Evolutionary conservation across 2,113 vertebrate species (phyloP), one percentile per base, ranked within the genome.

Genomic region (Uria aalge): DNA sequence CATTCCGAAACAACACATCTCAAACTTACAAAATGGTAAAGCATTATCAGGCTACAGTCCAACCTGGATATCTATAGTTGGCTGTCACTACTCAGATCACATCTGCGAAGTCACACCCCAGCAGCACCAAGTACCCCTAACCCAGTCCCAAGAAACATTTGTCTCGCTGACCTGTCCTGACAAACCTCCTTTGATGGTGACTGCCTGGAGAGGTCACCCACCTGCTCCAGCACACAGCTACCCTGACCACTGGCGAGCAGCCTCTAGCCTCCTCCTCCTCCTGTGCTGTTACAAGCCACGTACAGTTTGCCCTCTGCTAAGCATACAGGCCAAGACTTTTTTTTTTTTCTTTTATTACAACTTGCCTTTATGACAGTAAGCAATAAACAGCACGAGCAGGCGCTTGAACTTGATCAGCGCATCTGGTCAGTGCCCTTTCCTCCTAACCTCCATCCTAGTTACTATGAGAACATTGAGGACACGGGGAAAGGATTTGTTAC

Each of bases 221-320:
- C 6, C 23, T 27, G 27, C 53, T 50, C 20, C 67, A 5, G 11
- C 41, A 50, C 4, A 2, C 8, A n/a, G 30, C 22, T 23, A 27
- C 22, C 21, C 23, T 3, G 1, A 7, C 11, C 1, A 0, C 29
- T 3, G 0, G 9, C 6, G 1, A 6, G 15, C 2, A 29, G 26
- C 30, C 40, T n/a, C 26, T 11, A 41, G 7, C 27, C 47, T 68
- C 4, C 47, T 38, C 4, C 47, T 38, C n/a, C 47, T 52, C 26
- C 40, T 66, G 26, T 13, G 60, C 40, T 24, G 7, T 32, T 23
- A 63, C n/a, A 55, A 73, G 50, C 36, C 23, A 17, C 3, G 3
- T 20, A 23, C 57, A 56, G 29, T 30, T 30, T 56, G 29, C 27
- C 38, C 16, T 74, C 45, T 45, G n/a, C 21, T 9, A 56, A 56